Base-by-base conservation (phyloP, 2,113 vertebrate species). In the Vidua chalybeata region DNA sequence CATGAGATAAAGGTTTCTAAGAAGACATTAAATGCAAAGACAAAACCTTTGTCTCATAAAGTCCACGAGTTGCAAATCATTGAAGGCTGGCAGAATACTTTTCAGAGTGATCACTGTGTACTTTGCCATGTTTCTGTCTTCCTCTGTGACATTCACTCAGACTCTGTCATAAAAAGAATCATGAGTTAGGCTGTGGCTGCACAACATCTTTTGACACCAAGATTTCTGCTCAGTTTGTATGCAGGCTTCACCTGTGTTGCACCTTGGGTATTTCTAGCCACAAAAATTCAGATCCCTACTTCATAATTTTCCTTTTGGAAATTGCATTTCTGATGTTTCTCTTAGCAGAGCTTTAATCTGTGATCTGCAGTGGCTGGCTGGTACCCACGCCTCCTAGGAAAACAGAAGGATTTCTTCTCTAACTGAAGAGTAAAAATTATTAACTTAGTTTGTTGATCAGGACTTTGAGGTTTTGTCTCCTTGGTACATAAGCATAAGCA, bases 61-160 rank as follows among this genome's bases (percentile, higher is more conserved):
- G 13, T 74, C 39, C 27, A 33, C 0, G 0, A n/a, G 20, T 0
- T 77, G 43, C n/a, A 87, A 59, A 59, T 51, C 22, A 6, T 9
- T 35, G 62, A 62, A 51, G 23, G 6, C 19, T 75, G 14, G 8
- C 56, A 63, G 13, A 73, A 33, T 33, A 8, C 28, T 78, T 63
- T 76, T 63, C 35, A 56, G 54, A 90, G 90, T 14, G 24, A 49
- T 52, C 6, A 5, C 19, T 68, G 4, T 0, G 0, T 64, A 33
- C 37, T 69, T 69, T 86, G 58, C 30, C 21, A 14, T n/a, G 10
- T 83, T 55, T 39, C 26, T 93, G 4, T 35, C 12, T 37, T 51
- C 54, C 28, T 67, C 39, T 48, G 41, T 45, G 49, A 9, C 26
- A 45, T 48, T 19, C 21, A 39, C 8, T 85, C 27, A 68, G 10